Base-by-base conservation (phyloP, 2,888 invertebrate species). In the Agrotis ipsilon region DNA sequence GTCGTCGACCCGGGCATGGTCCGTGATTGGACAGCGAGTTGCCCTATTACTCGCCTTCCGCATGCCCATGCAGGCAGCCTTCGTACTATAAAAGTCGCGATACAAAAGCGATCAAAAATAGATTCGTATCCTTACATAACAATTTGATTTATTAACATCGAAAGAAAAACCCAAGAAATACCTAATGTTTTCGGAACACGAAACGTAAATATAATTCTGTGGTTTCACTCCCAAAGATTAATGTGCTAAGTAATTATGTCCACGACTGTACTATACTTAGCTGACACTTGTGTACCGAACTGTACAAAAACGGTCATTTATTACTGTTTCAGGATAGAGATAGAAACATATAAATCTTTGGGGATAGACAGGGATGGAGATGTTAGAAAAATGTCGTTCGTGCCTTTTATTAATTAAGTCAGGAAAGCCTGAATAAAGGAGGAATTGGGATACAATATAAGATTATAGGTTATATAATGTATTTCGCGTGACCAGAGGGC, bases 301-400 rank as follows among this genome's bases (percentile, higher is more conserved):
- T 67, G 55, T 75, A 72, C 78, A 84, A 85, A 85, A 84, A 84
- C 72, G 61, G 27, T 67, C 46, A 84, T 81, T 79, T 81, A 65
- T 85, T 59, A 68, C 21, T 24, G 65, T 66, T 73, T 11, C 19
- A 13, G 45, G 57, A 75, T 43, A 54, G 69, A 61, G 59, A 75
- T 14, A 49, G 58, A 54, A 46, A 32, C 0, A 64, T 48, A 49
- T 14, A 46, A 21, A 21, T n/a, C 19, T 19, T 16, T 45, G 0
- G 1, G 5, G 27, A 32, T 3, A 18, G 51, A 74, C 11, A 19
- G 19, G 13, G 55, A 70, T 13, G 27, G 60, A 9, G 18, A 6
- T 61, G 49, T n/a, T n/a, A 67, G 65, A 61, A 69, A 77, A 80
- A 80, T 66, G 58, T 61, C 57, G 49, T 48, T 19, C 46, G 58